These are phyloP conservation scores for Sipha maydis DNA, from an alignment of 2,888 invertebrate genomes.

Conservation along the genomic window DNA sequence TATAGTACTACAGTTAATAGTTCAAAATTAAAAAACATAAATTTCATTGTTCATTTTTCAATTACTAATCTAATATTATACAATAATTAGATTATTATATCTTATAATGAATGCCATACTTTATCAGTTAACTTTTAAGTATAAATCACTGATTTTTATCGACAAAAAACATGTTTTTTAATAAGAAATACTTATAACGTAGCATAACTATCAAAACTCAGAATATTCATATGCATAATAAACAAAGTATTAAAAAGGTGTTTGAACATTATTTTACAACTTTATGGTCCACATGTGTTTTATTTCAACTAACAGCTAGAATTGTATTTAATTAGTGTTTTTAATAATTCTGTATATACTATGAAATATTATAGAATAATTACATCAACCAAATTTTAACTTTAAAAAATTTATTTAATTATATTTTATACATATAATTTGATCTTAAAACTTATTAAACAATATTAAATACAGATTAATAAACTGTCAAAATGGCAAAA, in stretches of 20 bases:
- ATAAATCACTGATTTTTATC: background rate
- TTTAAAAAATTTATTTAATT: too few relatives aligned
- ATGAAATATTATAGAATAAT: too few relatives aligned
- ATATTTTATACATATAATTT: too few relatives aligned
- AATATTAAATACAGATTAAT: too few relatives aligned
- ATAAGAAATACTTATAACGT: background rate
- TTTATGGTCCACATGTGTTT: background rate
- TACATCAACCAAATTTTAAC: too few relatives aligned
- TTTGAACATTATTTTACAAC: background rate
- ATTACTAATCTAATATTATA: too few relatives aligned
- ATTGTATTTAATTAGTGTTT: background rate
- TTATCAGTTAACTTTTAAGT: background rate
- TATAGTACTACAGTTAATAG: too few relatives aligned
- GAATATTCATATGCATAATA: background rate
- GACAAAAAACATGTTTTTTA: background rate
- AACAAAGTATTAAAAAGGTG: background rate
- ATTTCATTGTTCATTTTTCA: too few relatives aligned
- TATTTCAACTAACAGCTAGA: background rate
- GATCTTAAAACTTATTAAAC: too few relatives aligned
- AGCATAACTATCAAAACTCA: background rate
- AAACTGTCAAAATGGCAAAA: too few relatives aligned
- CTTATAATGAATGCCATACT: background rate
- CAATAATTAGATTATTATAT: background rate
- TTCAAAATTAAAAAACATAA: too few relatives aligned
- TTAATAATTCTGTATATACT: too few relatives aligned